Base-by-base conservation (phyloP, 2,797 vertebrate species). In the Alauda arvensis region DNA sequence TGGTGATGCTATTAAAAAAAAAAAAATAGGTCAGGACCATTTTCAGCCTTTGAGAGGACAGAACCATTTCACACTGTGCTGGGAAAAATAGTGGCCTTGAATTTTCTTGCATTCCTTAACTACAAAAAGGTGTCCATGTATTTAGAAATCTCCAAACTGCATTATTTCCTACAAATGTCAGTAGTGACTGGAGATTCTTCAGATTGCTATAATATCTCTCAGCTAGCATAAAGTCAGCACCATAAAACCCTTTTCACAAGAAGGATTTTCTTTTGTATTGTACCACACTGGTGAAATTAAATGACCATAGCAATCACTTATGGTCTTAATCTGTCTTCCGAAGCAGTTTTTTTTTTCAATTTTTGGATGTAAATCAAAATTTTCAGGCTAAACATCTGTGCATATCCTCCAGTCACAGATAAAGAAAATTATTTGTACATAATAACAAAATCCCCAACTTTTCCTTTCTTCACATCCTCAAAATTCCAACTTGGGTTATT, bases 21-120 rank as follows among this genome's bases (percentile, higher is more conserved):
- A 91, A 87, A 91, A 93, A 92, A 90, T 91, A 94, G 86, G 91
- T 92, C 94, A 94, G 51, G 37, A 93, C 43, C 56, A 81, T 74
- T 90, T 92, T 77, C 55, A 89, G 37, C 29, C 55, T 78, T 88
- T 21, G 11, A 1, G 7, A 88, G 91, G 85, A 33, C 23, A 69
- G 59, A 83, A 66, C 7, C 12, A 60, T 69, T 70, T 85, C 25
- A 52, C 26, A 70, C 6, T 0, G 7, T 33, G 10, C 42, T 77
- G 53, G 12, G 16, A 66, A 74, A 86, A 69, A 37, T 28, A 55
- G 62, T 48, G 65, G 56, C 21, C 31, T 66, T 71, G n/a, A 37
- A 56, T 77, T 91, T 71, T 69, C 19, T 77, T 80, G 10, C 4
- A 40, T 83, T 88, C 65, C 26, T 72, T 62, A 43, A 34, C 14